Evolutionary conservation across 2,888 invertebrate genomes (phyloP).

Genomic region (Diaphora mendica): DNA sequence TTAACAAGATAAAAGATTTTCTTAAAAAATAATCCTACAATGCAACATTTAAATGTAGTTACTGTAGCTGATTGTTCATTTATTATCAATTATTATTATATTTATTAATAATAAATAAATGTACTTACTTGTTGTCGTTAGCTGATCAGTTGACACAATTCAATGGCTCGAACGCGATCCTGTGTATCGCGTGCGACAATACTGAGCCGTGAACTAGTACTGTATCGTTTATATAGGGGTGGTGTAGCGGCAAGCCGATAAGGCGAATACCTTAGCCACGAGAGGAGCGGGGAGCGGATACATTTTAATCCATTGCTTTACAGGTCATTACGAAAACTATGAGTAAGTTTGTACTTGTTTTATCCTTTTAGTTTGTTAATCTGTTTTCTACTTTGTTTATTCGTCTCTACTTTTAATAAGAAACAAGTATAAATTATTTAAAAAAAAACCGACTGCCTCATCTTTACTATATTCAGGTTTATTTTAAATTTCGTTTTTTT

Average conservation of each 20-base stretch:
- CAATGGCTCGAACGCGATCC: slow-evolving; percentile 35
- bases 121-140: slow-evolving; percentile 15
- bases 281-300: slow-evolving; percentile 37
- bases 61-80: background rate
- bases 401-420: too few species aligned
- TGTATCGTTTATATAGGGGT: slow-evolving; percentile 74
- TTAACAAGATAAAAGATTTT: background rate
- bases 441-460: too few species aligned
- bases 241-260: slow-evolving; percentile 22
- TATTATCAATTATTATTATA: too few species aligned
- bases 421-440: too few species aligned
- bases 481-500: too few species aligned
- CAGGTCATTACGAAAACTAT: background rate
- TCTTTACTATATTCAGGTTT: too few species aligned
- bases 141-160: slow-evolving; percentile 25
- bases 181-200: slow-evolving; percentile 58
- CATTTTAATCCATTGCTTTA: background rate
- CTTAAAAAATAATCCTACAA: background rate
- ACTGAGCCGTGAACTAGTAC: slow-evolving; percentile 62
- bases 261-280: slow-evolving; percentile 7
- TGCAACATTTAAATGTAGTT: background rate
- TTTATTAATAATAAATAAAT: background rate
- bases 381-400: background rate
- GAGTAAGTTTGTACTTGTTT: background rate
- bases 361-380: background rate